Percentiles rank a stretch among this genome's conserved stretches.
phyloP scores from a whole-genome alignment of 2,888 invertebrate genomes.

The Dione juno region DNA sequence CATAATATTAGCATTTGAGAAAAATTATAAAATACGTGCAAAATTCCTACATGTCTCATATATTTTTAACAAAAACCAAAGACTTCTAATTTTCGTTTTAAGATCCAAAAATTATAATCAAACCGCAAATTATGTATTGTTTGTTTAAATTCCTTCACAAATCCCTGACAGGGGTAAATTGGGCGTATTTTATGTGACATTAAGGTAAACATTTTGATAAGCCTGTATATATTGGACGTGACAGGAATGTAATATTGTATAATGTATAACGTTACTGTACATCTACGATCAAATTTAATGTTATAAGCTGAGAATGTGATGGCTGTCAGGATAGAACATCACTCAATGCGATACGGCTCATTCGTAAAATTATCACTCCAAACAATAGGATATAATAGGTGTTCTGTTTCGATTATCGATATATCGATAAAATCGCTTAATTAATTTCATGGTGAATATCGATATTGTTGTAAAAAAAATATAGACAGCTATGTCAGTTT shows the following conservation, averaged over 20 bases:
- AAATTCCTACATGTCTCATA: not conserved
- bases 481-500: not conserved
- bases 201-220: constrained; percentile 71
- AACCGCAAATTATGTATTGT: constrained; percentile 30
- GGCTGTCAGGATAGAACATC: constrained; percentile 43
- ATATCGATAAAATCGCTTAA: not conserved
- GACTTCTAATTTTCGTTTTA: not conserved
- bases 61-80: not conserved
- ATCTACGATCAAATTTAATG: constrained; percentile 58
- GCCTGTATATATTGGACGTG: constrained; percentile 59
- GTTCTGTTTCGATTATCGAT: not conserved
- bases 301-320: constrained; percentile 59
- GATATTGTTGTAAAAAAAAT: not conserved
- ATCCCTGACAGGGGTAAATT: constrained; percentile 69
- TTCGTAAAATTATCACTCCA: constrained; percentile 22
- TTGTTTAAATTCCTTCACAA: constrained; percentile 41
- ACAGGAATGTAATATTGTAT: constrained; percentile 76
- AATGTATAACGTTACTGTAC: constrained; percentile 67
- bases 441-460: not conserved
- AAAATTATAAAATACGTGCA: not conserved
- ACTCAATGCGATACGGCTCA: constrained; percentile 25
- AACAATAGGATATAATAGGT: constrained; percentile 14
- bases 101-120: constrained; percentile 23
- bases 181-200: constrained; percentile 66
- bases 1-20: not conserved